Conservation (phyloP, 2,888 invertebrate genomes). For the Steromphala cineraria region DNA sequence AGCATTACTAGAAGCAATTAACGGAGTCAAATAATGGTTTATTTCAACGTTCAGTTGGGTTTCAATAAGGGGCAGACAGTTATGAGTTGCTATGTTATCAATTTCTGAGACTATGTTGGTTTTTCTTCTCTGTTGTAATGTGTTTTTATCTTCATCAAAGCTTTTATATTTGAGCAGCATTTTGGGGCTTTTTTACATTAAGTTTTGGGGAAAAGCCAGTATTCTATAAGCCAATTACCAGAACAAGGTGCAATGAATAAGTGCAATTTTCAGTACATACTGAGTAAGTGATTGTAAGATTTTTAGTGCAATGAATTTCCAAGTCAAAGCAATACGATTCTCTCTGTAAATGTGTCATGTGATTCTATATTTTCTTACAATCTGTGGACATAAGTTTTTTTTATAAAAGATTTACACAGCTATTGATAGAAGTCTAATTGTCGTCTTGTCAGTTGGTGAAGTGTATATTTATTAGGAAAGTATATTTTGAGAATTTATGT, state of each 20-base stretch:
- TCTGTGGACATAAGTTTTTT: conserved; percentile 6
- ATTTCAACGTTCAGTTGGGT: too few relatives aligned
- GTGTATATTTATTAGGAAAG: conserved; percentile 4
- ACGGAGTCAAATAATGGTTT: too few relatives aligned
- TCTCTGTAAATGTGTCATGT: not conserved
- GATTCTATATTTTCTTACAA: conserved; percentile 8
- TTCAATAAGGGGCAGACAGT: too few relatives aligned
- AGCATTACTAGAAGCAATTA: too few relatives aligned
- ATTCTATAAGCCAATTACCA: not conserved
- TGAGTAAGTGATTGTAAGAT: conserved; percentile 2
- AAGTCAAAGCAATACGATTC: conserved; percentile 12
- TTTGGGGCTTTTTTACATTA: not conserved
- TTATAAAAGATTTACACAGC: conserved; percentile 1
- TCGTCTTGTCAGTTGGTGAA: conserved; percentile 2
- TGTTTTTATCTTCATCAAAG: not conserved
- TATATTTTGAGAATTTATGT: conserved; percentile 16
- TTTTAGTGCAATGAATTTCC: conserved; percentile 13
- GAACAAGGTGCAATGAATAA: not conserved
- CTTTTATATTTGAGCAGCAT: not conserved
- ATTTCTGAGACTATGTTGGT: too few relatives aligned
- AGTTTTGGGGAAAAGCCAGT: not conserved
- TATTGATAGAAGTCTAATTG: not conserved
- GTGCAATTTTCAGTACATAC: conserved; percentile 14
- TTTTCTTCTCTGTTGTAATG: not conserved
- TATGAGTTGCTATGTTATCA: too few relatives aligned